Conservation (phyloP, 2,113 vertebrate species). For the Tenebrosternarchus preto region DNA sequence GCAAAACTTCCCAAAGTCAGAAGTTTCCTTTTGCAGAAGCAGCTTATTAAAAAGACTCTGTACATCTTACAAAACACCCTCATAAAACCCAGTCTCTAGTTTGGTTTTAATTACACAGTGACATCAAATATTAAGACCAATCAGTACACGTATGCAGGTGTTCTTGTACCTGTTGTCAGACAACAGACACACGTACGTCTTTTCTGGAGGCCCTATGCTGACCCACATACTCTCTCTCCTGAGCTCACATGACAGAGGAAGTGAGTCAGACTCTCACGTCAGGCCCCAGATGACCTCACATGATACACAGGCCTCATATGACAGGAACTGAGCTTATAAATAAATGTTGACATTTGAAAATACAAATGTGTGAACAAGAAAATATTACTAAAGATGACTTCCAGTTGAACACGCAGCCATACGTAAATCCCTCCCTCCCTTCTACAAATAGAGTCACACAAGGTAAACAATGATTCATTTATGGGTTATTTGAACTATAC, state of each 20-base stretch:
- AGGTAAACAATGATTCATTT: not conserved
- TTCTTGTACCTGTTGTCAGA: constrained; percentile 1
- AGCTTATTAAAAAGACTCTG: not conserved
- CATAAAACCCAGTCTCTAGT: not conserved
- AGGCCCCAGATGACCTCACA: constrained; percentile 40
- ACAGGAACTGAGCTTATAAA: constrained; percentile 13
- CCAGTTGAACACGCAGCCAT: not conserved
- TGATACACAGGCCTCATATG: constrained; percentile 34
- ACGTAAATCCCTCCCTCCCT: not conserved
- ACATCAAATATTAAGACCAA: not conserved
- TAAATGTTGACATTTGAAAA: constrained; percentile 39
- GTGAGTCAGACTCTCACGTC: constrained; percentile 36
- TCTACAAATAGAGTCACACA: not conserved
- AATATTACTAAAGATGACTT: not conserved
- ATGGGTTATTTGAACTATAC: not conserved
- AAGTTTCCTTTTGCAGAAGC: too few relatives aligned
- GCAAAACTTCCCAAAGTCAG: not conserved
- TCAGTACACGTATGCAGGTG: not conserved
- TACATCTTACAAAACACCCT: not conserved
- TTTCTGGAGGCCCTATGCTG: not conserved
- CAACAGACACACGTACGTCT: not conserved
- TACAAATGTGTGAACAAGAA: constrained; percentile 12
- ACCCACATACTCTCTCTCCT: constrained; percentile 12
- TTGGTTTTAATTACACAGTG: not conserved
- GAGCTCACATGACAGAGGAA: constrained; percentile 50